A percentile compares a stretch with the other conserved stretches of the same genome.
phyloP scores from a whole-genome alignment of 2,113 vertebrate genomes.

The Elephas maximus region DNA sequence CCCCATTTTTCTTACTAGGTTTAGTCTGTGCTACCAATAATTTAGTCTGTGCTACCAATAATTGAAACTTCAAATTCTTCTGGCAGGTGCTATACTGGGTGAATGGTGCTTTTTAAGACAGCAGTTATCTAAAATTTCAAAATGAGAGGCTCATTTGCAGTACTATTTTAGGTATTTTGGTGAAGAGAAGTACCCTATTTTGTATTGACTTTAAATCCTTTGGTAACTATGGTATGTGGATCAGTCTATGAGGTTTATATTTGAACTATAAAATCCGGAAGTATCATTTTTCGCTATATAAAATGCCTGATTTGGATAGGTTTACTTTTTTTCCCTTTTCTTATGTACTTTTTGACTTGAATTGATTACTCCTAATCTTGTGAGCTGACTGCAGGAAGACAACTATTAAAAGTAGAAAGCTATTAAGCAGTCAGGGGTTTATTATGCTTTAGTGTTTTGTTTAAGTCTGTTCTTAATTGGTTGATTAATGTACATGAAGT shows the following conservation, averaged over 20 bases:
- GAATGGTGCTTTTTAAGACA: slow-evolving; percentile 54
- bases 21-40: neutral
- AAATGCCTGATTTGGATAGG: slow-evolving; percentile 29
- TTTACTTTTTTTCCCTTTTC: neutral
- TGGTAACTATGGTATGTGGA: neutral
- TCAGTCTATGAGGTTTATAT: slow-evolving; percentile 39
- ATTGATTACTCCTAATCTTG: slow-evolving; percentile 76
- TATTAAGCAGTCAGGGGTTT: slow-evolving; percentile 89
- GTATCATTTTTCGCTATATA: slow-evolving; percentile 67
- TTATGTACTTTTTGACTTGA: slow-evolving; percentile 70
- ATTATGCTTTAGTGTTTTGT: slow-evolving; percentile 90
- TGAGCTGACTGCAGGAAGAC: slow-evolving; percentile 85
- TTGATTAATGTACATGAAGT: slow-evolving; percentile 90
- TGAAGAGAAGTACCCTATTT: neutral
- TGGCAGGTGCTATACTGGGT: neutral
- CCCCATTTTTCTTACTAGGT: neutral
- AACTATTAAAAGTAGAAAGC: slow-evolving; percentile 88
- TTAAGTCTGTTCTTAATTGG: slow-evolving; percentile 90
- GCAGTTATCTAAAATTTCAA: slow-evolving; percentile 26
- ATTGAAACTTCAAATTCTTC: neutral
- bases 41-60: neutral
- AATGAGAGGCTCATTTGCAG: neutral
- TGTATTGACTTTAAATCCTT: slow-evolving; percentile 1
- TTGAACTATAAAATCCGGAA: slow-evolving; percentile 26
- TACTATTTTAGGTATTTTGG: slow-evolving; percentile 14